Base-by-base conservation (phyloP, 2,888 invertebrate species). In the Dendrolimus pini region DNA sequence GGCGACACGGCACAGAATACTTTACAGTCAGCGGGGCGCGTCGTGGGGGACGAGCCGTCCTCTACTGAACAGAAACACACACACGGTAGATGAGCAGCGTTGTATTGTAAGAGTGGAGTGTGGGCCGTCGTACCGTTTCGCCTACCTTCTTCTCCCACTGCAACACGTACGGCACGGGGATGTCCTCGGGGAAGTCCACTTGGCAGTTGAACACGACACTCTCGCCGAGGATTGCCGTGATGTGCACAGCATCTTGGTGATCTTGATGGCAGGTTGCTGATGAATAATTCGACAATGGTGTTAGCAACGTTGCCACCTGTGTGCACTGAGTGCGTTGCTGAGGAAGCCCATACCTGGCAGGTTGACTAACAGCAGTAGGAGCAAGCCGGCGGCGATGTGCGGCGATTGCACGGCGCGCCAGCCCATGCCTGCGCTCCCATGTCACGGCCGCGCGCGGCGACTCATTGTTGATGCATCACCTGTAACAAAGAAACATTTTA, bases 91-190 rank as follows among this genome's bases (percentile, higher is more conserved):
- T 89, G 89, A 89, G 90, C 89, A 89, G 89, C 87, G 84, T 86
- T 85, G 89, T 89, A 89, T 85, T 85, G 89, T 88, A 89, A 89
- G 86, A 88, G 89, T 88, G 88, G 88, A 87, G 88, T 85, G 88
- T 88, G 82, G 85, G 78, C 83, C 94, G 95, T 94, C 96, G 95
- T 96, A 96, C 96, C 96, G 95, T 95, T 93, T 96, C 96, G 95
- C 96, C 95, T 96, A 97, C 97, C 96, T 98, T 97, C 95, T 98
- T 98, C 95, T 97, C 97, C 98, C 98, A 99, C 94, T 98, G 97
- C 91, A 98, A 95, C 93, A 98, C 97, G 93, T 98, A 98, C 92
- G 98, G 97, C 93, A 97, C 97, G 83, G 97, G 96, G 92, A 96
- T 95, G 92, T 97, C 96, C 91, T 97, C 96, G 87, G 97, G 97